Evolutionary conservation across 2,888 invertebrate genomes (phyloP), one percentile per base, ranked within the genome.

Genomic region (Orchesellides sinensis): DNA sequence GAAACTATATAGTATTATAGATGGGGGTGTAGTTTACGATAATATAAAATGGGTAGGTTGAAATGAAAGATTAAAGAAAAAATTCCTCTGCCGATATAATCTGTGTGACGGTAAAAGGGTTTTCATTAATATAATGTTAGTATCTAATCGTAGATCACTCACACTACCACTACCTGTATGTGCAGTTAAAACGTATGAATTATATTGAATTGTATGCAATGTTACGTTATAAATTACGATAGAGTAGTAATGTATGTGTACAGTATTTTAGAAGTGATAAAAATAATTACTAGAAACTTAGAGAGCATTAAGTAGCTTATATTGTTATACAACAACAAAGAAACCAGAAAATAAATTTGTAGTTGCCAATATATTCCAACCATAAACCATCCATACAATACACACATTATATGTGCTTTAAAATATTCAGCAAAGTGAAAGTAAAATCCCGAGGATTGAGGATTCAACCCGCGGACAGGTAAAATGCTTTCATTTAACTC

Each of bases 221-320:
- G 29, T 10, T 5, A 35, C 32, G 61, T n/a, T n/a, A n/a, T n/a
- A n/a, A n/a, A n/a, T n/a, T n/a, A n/a, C n/a, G 40, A 32, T 5
- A 52, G 52, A 8, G 52, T 45, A 65, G 65, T 45, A 40, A 19
- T 65, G 54, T 35, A 52, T 52, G 59, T 69, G 47, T 78, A 69
- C 68, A 78, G 68, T 78, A 78, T 69, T 69, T 68, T 69, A 78
- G 68, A 56, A 56, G 77, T 69, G 49, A 78, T 59, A 49, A 59
- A 59, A 54, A 54, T 68, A 56, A 25, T 4, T 32, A 61, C 4
- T 54, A 54, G 45, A 68, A 61, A 6, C 27, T 23, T 21, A 54
- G 21, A 65, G 74, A 65, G 54, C 40, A 40, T 65, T 35, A 23
- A 61, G 17, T 78, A 78, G 77, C 69, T 54, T 78, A 78, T 69